Evolutionary conservation across 2,888 invertebrate species (phyloP).

Genomic region (Panzeria rudis): DNA sequence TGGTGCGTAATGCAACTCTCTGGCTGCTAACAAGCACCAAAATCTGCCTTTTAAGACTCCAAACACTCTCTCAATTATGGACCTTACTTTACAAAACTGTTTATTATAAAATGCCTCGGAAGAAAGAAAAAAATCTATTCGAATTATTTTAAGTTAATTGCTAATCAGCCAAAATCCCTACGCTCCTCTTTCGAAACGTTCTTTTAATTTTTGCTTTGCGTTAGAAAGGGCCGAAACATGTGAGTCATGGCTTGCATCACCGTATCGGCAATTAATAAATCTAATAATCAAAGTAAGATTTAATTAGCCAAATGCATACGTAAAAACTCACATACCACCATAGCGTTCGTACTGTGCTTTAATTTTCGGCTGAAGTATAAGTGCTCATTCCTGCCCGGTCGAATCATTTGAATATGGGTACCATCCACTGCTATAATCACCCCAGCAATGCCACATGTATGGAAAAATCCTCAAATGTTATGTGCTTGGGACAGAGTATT

Average conservation of each 20-base stretch:
- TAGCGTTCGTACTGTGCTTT: slow-evolving; percentile 5
- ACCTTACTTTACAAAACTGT: slow-evolving; percentile 44
- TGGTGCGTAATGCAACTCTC: too few relatives aligned
- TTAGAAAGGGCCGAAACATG: too few relatives aligned
- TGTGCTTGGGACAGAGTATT: too few relatives aligned
- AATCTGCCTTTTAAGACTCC: too few relatives aligned
- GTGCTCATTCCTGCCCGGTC: too few relatives aligned
- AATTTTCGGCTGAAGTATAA: background rate
- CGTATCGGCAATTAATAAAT: background rate
- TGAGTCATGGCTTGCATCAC: too few relatives aligned
- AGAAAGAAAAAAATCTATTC: slow-evolving; percentile 15
- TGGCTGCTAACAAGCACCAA: too few relatives aligned
- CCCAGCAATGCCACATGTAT: background rate
- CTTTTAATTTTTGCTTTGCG: too few relatives aligned
- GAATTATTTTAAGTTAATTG: background rate
- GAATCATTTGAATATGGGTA: too few relatives aligned
- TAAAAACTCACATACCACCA: slow-evolving; percentile 12
- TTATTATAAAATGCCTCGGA: slow-evolving; percentile 48
- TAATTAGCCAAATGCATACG: slow-evolving; percentile 2
- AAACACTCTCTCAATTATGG: too few relatives aligned
- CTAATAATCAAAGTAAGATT: background rate
- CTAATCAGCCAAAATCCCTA: background rate
- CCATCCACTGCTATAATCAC: too few relatives aligned
- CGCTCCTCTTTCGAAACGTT: too few relatives aligned
- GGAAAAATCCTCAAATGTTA: background rate